phyloP scores from a whole-genome alignment of 2,113 vertebrate species.

The Epinephelus moara region DNA sequence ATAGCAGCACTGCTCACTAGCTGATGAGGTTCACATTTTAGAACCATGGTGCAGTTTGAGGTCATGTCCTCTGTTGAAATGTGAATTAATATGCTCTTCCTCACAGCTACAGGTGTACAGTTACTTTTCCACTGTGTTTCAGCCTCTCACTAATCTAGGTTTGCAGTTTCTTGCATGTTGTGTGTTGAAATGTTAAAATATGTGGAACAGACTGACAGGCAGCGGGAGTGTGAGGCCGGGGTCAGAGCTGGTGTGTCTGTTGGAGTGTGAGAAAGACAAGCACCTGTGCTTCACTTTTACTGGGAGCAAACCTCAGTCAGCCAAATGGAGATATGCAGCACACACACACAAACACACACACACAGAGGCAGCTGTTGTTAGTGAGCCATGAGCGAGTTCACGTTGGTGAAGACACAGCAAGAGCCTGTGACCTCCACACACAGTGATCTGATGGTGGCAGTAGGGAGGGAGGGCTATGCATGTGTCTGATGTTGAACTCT shows the following conservation, averaged over 20 bases:
- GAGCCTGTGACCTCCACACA: conserved; percentile 40
- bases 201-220: conserved; percentile 14
- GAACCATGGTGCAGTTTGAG: neutral
- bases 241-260: conserved; percentile 22
- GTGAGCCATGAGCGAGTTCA: conserved; percentile 28
- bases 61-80: neutral
- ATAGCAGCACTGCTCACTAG: too few species aligned
- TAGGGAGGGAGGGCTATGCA: conserved; percentile 1
- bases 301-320: conserved; percentile 46
- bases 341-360: conserved; percentile 15
- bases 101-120: neutral
- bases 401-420: conserved; percentile 40
- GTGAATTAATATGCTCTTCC: neutral
- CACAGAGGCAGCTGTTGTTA: conserved; percentile 36
- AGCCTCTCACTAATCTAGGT: neutral
- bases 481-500: conserved; percentile 45
- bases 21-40: neutral
- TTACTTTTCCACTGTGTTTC: neutral
- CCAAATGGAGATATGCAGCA: conserved; percentile 66
- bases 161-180: neutral
- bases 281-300: conserved; percentile 63
- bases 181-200: conserved; percentile 9
- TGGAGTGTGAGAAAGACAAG: conserved; percentile 29
- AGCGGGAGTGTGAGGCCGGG: conserved; percentile 12
- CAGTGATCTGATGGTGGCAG: conserved; percentile 29